Evolutionary conservation across 2,113 vertebrate species (phyloP).

Genomic region (Uria lomvia): DNA sequence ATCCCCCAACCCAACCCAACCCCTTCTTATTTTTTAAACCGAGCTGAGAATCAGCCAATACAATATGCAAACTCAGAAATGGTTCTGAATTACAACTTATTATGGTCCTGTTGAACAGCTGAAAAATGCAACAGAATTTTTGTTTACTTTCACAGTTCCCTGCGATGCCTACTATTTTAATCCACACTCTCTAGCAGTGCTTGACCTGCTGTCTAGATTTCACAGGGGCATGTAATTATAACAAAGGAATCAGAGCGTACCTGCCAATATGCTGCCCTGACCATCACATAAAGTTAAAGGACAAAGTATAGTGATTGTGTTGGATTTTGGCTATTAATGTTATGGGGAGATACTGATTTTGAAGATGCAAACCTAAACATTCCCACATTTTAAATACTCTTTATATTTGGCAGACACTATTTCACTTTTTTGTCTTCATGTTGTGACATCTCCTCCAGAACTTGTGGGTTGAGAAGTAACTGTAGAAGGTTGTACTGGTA

Average conservation of each 20-base stretch:
- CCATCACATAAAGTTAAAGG: neutral
- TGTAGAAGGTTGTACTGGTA: conserved; percentile 52
- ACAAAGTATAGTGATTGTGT: conserved; percentile 7
- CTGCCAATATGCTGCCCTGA: neutral
- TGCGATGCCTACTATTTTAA: neutral
- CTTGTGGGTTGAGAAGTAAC: conserved; percentile 66
- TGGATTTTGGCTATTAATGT: neutral
- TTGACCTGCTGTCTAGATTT: neutral
- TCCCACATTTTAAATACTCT: neutral
- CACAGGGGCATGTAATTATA: neutral
- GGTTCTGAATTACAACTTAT: neutral
- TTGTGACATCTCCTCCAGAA: conserved; percentile 76
- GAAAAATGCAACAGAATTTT: neutral
- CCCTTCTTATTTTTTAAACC: neutral
- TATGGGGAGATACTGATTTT: neutral
- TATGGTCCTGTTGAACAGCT: neutral
- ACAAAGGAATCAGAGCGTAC: neutral
- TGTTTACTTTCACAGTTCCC: neutral
- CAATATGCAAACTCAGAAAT: neutral
- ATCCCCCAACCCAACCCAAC: neutral
- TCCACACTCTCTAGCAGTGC: neutral
- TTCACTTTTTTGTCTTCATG: conserved; percentile 63
- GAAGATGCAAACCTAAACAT: conserved; percentile 39
- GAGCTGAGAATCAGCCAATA: neutral
- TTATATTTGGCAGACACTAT: neutral